Evolutionary conservation across 2,888 invertebrate genomes (phyloP).

Genomic region (Prosapia bicincta): DNA sequence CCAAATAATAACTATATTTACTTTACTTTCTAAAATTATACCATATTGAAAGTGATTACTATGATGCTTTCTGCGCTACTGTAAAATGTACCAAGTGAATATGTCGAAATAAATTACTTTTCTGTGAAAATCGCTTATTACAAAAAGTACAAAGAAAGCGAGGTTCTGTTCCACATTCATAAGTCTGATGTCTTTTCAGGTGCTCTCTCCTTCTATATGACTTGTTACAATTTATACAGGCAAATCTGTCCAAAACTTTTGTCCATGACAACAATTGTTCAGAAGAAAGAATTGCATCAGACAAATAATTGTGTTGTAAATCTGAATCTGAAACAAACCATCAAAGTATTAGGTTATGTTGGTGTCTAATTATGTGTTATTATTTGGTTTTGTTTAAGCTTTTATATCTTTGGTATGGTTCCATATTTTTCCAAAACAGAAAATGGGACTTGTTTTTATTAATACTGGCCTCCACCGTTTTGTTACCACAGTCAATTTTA

Average conservation of each 20-base stretch:
- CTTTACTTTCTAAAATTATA: too few relatives aligned
- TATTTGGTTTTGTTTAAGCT: too few relatives aligned
- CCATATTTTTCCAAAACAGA: too few relatives aligned
- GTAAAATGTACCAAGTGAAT: background rate
- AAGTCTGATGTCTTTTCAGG: constrained; percentile 33
- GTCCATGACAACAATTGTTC: background rate
- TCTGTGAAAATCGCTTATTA: constrained; percentile 30
- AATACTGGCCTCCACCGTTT: too few relatives aligned
- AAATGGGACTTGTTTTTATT: too few relatives aligned
- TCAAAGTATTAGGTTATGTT: too few relatives aligned
- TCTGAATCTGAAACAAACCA: background rate
- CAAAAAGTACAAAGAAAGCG: constrained; percentile 36
- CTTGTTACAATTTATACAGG: constrained; percentile 16
- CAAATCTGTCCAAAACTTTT: background rate
- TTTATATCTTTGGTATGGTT: too few relatives aligned
- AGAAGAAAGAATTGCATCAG: background rate
- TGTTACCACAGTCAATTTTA: too few relatives aligned
- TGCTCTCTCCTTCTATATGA: constrained; percentile 33
- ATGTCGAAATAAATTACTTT: constrained; percentile 17
- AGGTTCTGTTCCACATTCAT: constrained; percentile 37
- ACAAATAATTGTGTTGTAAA: background rate
- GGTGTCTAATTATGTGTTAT: too few relatives aligned
- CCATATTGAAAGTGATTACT: too few relatives aligned
- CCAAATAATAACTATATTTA: too few relatives aligned
- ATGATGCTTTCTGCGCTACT: constrained; percentile 2